Percentiles rank a stretch among this genome's conserved stretches.
Evolutionary conservation across 2,888 invertebrate species (phyloP).

Genomic region (Aricia artaxerxes): DNA sequence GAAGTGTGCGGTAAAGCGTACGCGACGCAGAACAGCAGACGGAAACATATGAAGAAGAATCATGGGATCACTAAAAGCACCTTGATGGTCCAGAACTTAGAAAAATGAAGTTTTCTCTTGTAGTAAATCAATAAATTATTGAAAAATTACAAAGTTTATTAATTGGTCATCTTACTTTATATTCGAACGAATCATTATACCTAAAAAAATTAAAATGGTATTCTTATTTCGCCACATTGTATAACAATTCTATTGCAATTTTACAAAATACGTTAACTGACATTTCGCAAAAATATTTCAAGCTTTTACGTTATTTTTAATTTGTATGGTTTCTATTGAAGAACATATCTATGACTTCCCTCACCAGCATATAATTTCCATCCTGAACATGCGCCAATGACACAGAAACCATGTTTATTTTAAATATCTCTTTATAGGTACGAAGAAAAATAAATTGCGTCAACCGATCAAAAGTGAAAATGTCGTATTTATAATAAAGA

Average conservation of each 20-base stretch:
- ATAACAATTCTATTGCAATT: neutral
- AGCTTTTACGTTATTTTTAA: neutral
- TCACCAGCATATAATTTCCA: neutral
- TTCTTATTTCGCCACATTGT: neutral
- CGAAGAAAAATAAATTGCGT: conserved; percentile 30
- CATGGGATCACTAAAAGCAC: conserved; percentile 57
- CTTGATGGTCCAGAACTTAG: conserved; percentile 37
- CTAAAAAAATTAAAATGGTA: neutral
- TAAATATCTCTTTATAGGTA: conserved; percentile 40
- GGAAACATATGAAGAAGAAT: conserved; percentile 72
- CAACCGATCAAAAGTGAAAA: conserved; percentile 35
- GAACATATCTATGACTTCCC: neutral
- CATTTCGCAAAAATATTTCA: neutral
- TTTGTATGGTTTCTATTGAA: neutral
- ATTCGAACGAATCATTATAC: neutral
- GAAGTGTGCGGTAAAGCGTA: conserved; percentile 81
- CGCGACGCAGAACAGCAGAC: conserved; percentile 66
- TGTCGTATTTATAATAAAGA: conserved; percentile 25
- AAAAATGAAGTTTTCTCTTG: conserved; percentile 35
- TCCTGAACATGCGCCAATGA: neutral
- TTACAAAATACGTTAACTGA: neutral
- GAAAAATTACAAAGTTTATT: neutral
- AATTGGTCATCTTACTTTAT: neutral
- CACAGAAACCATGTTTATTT: conserved; percentile 36
- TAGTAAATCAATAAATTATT: conserved; percentile 34